Evolutionary conservation across 2,113 vertebrate genomes (phyloP).

Genomic region (Ctenodactylus gundi): DNA sequence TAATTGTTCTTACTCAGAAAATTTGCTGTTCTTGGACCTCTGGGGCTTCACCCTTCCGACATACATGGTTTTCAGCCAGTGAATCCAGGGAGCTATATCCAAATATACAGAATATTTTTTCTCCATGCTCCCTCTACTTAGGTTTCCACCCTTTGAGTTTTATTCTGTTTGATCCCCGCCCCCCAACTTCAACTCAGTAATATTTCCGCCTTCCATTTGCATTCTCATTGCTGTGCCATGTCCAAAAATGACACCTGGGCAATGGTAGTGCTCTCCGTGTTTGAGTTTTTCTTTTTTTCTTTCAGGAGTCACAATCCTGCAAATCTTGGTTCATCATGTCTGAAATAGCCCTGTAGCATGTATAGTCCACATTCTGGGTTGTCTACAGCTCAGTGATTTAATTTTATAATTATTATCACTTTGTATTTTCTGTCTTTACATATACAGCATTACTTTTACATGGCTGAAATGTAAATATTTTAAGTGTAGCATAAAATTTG

Average conservation of each 20-base stretch:
- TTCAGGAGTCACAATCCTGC: background rate
- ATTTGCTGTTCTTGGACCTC: background rate
- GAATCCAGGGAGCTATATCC: background rate
- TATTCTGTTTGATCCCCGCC: background rate
- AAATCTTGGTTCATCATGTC: background rate
- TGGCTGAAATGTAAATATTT: background rate
- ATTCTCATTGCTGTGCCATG: background rate
- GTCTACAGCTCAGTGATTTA: background rate
- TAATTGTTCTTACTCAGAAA: background rate
- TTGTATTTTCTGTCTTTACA: background rate
- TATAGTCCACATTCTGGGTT: background rate
- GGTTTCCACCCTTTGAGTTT: background rate
- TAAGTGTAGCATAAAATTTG: background rate
- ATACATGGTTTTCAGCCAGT: background rate
- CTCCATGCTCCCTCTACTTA: background rate
- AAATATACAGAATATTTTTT: background rate
- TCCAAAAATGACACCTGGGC: background rate
- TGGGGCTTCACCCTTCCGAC: background rate
- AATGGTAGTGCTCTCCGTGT: too few relatives aligned
- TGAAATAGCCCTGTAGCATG: background rate
- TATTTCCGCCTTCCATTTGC: background rate
- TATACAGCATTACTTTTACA: background rate
- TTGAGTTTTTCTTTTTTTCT: constrained; percentile 20
- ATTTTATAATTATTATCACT: background rate
- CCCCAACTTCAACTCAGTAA: background rate